These are phyloP conservation scores for Drosophila albomicans DNA, from an alignment of 1,140 invertebrate genomes.

Conservation along the genomic window DNA sequence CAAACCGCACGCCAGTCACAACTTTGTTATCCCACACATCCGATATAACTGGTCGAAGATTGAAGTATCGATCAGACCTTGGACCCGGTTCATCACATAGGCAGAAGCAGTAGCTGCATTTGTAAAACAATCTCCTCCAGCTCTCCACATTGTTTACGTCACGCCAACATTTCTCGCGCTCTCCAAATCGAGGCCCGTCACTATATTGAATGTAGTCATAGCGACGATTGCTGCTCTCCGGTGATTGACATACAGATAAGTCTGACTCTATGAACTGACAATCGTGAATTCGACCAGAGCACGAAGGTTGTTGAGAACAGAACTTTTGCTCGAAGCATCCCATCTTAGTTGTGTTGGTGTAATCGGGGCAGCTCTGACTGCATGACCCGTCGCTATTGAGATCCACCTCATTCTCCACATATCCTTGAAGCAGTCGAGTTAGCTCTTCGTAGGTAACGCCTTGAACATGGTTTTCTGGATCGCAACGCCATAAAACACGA, in stretches of 20 bases:
- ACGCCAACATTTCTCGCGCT: neutral
- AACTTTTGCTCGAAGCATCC: neutral
- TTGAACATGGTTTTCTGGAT: neutral
- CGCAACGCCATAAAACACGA: no score
- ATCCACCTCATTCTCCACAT: neutral
- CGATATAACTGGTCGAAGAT: neutral
- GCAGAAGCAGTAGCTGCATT: constrained; percentile 3
- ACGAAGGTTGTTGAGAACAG: neutral
- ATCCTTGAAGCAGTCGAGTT: neutral
- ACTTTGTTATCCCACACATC: neutral
- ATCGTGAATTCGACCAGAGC: no score
- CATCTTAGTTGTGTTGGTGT: neutral
- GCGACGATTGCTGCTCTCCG: no score
- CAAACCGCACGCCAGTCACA: neutral
- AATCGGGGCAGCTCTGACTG: neutral
- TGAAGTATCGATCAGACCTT: constrained; percentile 5
- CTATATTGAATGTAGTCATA: neutral
- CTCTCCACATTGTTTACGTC: neutral
- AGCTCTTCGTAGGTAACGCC: neutral
- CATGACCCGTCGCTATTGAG: neutral
- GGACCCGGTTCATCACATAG: no score
- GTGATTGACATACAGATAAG: no score
- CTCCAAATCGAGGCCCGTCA: neutral
- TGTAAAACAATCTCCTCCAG: neutral
- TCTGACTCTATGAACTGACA: no score